Conservation (phyloP, 2,888 invertebrate species). For the Scrobipalpa atriplicella region DNA sequence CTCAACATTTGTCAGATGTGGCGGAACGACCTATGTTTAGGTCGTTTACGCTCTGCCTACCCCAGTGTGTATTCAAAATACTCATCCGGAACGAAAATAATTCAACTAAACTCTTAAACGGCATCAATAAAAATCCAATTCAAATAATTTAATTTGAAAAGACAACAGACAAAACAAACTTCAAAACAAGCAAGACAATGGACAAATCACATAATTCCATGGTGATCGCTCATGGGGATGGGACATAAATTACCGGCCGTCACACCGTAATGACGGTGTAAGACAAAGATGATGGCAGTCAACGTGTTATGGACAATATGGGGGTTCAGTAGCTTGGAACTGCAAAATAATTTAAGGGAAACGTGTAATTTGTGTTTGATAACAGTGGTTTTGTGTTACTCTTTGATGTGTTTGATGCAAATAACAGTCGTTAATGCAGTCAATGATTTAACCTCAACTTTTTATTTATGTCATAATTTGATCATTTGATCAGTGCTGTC, state of each 20-base stretch:
- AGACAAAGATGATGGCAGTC: slow-evolving; percentile 54
- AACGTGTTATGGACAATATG: slow-evolving; percentile 4
- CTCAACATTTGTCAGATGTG: too few species aligned
- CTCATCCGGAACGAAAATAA: slow-evolving; percentile 4
- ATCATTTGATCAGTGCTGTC: too few species aligned
- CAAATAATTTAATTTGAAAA: slow-evolving; percentile 29
- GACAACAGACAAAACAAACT: slow-evolving; percentile 29
- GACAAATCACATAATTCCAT: slow-evolving; percentile 46
- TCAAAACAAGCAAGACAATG: slow-evolving; percentile 39
- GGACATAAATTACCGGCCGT: slow-evolving; percentile 53
- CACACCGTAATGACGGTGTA: slow-evolving; percentile 52
- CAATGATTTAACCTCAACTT: not conserved
- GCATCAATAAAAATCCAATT: slow-evolving; percentile 11
- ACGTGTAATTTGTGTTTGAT: not conserved
- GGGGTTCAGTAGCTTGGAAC: slow-evolving; percentile 31
- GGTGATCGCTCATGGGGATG: slow-evolving; percentile 52
- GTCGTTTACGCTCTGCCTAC: too few species aligned
- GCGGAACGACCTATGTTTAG: too few species aligned
- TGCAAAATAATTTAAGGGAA: not conserved
- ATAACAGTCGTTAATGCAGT: not conserved
- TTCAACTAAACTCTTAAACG: slow-evolving; percentile 16
- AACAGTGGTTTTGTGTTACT: too few species aligned
- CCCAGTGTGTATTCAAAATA: not conserved
- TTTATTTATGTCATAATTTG: too few species aligned
- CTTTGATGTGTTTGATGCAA: not conserved